Percentiles rank a stretch among this genome's conserved stretches.
These are phyloP conservation scores for Drosophila aldrichi DNA, from an alignment of 2,888 invertebrate genomes.

Conservation along the genomic window DNA sequence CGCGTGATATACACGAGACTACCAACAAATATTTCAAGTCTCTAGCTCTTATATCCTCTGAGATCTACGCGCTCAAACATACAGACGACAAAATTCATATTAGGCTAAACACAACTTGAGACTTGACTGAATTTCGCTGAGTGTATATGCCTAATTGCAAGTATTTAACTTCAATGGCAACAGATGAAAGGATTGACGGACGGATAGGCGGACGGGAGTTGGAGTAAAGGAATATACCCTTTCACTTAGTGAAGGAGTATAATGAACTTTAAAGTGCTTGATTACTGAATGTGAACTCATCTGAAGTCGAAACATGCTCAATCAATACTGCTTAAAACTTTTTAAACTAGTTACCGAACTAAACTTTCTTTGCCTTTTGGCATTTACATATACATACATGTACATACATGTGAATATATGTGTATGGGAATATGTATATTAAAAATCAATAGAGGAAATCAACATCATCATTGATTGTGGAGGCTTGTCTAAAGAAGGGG, in stretches of 20 bases:
- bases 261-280: not conserved
- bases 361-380: not conserved
- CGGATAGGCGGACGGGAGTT: too few relatives aligned
- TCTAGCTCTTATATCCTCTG: too few relatives aligned
- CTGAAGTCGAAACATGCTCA: not conserved
- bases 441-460: conserved; percentile 5
- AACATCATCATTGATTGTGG: conserved; percentile 1
- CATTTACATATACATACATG: not conserved
- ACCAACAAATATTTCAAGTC: too few relatives aligned
- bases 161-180: too few relatives aligned
- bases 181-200: too few relatives aligned
- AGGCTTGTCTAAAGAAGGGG: not conserved
- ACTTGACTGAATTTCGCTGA: too few relatives aligned
- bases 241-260: not conserved
- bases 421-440: too few relatives aligned
- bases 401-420: not conserved
- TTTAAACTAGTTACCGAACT: conserved; percentile 10
- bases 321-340: conserved; percentile 1
- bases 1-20: too few relatives aligned
- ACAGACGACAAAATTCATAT: too few relatives aligned
- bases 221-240: not conserved
- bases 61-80: too few relatives aligned
- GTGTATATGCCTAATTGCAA: too few relatives aligned
- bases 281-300: not conserved
- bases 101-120: too few relatives aligned